A percentile compares a stretch with the other conserved stretches of the same genome.
Evolutionary conservation across 2,797 vertebrate genomes (phyloP).

Genomic region (Orientallactaga sibirica): DNA sequence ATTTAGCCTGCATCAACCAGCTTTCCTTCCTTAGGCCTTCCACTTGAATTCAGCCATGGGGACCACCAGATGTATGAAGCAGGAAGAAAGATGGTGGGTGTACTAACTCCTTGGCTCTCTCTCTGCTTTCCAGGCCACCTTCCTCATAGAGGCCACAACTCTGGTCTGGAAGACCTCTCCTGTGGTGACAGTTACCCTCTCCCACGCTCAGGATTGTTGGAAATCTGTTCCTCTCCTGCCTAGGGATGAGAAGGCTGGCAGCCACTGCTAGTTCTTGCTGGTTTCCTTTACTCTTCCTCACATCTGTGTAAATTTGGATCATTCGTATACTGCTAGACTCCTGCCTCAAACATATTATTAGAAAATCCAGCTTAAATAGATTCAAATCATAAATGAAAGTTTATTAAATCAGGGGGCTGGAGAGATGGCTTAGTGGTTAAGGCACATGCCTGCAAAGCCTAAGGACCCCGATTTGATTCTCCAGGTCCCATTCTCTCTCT

Average conservation of each 20-base stretch:
- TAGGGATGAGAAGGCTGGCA: not conserved
- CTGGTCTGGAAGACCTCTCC: not conserved
- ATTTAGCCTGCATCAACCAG: not conserved
- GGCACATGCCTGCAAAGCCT: too few relatives aligned
- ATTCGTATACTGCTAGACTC: not conserved
- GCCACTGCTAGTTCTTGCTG: not conserved
- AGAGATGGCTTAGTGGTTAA: too few relatives aligned
- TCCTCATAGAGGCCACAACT: not conserved
- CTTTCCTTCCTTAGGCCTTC: not conserved
- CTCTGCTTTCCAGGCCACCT: not conserved
- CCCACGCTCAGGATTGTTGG: not conserved
- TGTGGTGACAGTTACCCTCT: not conserved
- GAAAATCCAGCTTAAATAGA: constrained; percentile 23
- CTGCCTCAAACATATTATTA: not conserved
- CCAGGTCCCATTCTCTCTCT: too few relatives aligned
- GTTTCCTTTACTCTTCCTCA: not conserved
- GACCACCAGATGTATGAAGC: not conserved
- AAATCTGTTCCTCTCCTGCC: not conserved
- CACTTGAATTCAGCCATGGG: not conserved
- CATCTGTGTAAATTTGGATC: not conserved
- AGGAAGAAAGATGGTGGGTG: not conserved
- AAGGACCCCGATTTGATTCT: too few relatives aligned
- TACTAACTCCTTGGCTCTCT: not conserved
- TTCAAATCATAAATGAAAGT: not conserved
- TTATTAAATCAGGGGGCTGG: too few relatives aligned